Evolutionary conservation across 2,888 invertebrate species (phyloP).

Genomic region (Limnephilus rhombicus): DNA sequence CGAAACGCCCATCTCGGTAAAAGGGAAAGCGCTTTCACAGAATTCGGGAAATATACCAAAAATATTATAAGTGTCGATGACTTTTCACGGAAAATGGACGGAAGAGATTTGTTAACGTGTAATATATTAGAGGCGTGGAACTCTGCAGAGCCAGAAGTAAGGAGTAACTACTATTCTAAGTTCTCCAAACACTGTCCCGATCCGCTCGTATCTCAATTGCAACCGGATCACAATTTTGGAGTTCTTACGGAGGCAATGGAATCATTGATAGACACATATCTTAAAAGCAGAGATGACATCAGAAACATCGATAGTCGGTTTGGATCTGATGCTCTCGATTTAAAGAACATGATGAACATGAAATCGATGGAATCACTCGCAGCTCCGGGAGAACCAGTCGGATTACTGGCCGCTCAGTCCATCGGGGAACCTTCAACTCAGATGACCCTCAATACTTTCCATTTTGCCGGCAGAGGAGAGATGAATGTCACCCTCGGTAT

Average conservation of each 20-base stretch:
- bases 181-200: conserved; percentile 80
- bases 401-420: conserved; percentile 96
- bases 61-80: conserved; percentile 73
- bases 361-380: conserved; percentile 88
- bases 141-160: conserved; percentile 79
- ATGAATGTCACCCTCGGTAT: conserved; percentile 99
- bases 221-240: conserved; percentile 88
- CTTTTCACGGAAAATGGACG: conserved; percentile 74
- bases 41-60: conserved; percentile 77
- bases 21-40: conserved; percentile 79
- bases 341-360: conserved; percentile 84
- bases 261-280: conserved; percentile 80
- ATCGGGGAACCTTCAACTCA: conserved; percentile 99
- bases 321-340: conserved; percentile 73
- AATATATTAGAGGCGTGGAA: conserved; percentile 84
- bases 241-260: conserved; percentile 91
- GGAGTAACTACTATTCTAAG: conserved; percentile 76
- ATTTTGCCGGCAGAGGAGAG: conserved; percentile 99
- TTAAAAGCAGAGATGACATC: conserved; percentile 73
- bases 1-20: conserved; percentile 75
- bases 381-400: conserved; percentile 97
- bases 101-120: conserved; percentile 79
- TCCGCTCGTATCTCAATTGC: conserved; percentile 83
- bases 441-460: conserved; percentile 99
- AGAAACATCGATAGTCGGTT: conserved; percentile 69